A percentile compares a stretch with the other conserved stretches of the same genome.
Evolutionary conservation across 2,888 invertebrate species (phyloP).

Genomic region (Philereme transversata): DNA sequence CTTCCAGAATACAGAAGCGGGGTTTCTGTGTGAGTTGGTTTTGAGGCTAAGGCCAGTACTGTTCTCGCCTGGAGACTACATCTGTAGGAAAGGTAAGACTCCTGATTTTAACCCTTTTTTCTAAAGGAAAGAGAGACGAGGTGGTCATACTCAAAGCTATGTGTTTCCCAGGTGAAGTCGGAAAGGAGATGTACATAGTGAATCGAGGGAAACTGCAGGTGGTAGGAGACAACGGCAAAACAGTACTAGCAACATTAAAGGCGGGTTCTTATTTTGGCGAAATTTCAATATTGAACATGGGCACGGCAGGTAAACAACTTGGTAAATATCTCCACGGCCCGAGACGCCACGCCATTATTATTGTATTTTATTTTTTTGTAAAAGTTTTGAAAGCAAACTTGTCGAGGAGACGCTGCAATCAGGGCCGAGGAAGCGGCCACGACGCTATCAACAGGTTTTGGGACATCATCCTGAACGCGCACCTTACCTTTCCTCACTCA

Average conservation of each 20-base stretch:
- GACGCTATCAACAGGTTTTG: constrained; percentile 77
- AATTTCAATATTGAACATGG: constrained; percentile 99
- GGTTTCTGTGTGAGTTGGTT: constrained; percentile 98
- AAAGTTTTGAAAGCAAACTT: constrained; percentile 79
- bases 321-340: constrained; percentile 92
- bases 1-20: constrained; percentile 99
- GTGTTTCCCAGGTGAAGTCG: constrained; percentile 94
- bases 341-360: constrained; percentile 84
- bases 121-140: too few relatives aligned
- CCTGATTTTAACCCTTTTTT: background rate
- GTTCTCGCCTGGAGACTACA: constrained; percentile 99
- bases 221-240: constrained; percentile 97
- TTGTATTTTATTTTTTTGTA: constrained; percentile 69
- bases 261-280: constrained; percentile 99
- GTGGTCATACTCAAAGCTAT: background rate
- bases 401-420: constrained; percentile 83
- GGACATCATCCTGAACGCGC: constrained; percentile 68
- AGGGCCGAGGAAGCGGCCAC: constrained; percentile 82
- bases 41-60: constrained; percentile 96
- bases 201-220: constrained; percentile 97
- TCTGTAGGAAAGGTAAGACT: constrained; percentile 96
- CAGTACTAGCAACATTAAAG: constrained; percentile 97
- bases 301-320: constrained; percentile 99
- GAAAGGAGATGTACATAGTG: constrained; percentile 99
- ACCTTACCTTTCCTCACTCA: constrained; percentile 29